Percentiles rank a stretch among this genome's conserved stretches.
These are phyloP conservation scores for Listronotus oregonensis DNA, from an alignment of 1,140 invertebrate genomes.

Conservation along the genomic window DNA sequence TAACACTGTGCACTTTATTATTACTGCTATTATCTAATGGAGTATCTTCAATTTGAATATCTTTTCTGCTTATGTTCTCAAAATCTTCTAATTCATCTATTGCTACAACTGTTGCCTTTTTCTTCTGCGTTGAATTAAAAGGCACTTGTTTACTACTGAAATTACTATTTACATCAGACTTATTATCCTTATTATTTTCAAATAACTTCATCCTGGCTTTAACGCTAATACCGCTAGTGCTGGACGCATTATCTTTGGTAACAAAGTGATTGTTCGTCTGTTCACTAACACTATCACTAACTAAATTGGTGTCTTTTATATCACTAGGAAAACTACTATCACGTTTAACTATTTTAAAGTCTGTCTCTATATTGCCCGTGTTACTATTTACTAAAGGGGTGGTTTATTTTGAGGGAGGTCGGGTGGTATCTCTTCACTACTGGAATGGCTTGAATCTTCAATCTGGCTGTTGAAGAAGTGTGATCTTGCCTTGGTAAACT, in stretches of 20 bases:
- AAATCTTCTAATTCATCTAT: constrained; percentile 39
- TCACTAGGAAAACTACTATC: constrained; percentile 42
- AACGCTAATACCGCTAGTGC: constrained; percentile 37
- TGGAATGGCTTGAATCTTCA: constrained; percentile 36
- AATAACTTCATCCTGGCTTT: constrained; percentile 49
- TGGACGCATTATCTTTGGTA: constrained; percentile 51
- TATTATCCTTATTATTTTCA: constrained; percentile 45
- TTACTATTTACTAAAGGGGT: constrained; percentile 28
- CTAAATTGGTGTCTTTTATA: constrained; percentile 34
- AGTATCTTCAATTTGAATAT: constrained; percentile 17
- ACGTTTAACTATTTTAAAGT: constrained; percentile 6
- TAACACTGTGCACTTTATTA: constrained; percentile 9
- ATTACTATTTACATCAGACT: constrained; percentile 45
- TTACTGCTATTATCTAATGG: constrained; percentile 2
- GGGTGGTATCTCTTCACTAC: constrained; percentile 43
- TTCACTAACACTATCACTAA: constrained; percentile 46
- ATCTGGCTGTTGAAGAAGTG: constrained; percentile 55
- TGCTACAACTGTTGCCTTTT: constrained; percentile 27
- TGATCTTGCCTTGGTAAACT: constrained; percentile 53
- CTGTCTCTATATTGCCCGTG: background rate
- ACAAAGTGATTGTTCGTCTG: constrained; percentile 46
- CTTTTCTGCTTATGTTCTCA: constrained; percentile 29
- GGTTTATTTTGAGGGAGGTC: constrained; percentile 52
- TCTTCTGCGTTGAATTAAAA: constrained; percentile 9
- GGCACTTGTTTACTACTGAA: constrained; percentile 39